A percentile compares a stretch with the other conserved stretches of the same genome.
These are phyloP conservation scores for Euproctis similis DNA, from an alignment of 2,888 invertebrate species.

Conservation along the genomic window DNA sequence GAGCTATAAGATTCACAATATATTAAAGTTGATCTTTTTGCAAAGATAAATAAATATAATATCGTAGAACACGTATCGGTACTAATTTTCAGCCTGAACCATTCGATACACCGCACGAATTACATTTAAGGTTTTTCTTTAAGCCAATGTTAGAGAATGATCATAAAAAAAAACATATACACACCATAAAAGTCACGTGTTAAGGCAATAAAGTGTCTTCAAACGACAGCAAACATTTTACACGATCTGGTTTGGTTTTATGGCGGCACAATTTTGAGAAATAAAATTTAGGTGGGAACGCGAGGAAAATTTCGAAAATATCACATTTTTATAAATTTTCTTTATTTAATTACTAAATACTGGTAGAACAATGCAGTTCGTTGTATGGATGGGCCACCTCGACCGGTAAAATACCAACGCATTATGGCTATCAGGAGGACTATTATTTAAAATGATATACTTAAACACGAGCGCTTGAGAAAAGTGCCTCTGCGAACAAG, in stretches of 20 bases:
- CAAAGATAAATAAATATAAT: too few relatives aligned
- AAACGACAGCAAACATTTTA: background rate
- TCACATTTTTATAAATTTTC: too few relatives aligned
- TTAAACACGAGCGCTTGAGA: too few relatives aligned
- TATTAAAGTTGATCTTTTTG: too few relatives aligned
- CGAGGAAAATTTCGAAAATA: background rate
- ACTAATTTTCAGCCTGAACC: conserved; percentile 8
- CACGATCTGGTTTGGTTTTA: background rate
- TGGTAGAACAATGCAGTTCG: too few relatives aligned
- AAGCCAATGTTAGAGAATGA: conserved; percentile 4
- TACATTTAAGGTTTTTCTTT: conserved; percentile 5
- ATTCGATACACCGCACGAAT: conserved; percentile 5
- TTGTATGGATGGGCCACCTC: too few relatives aligned
- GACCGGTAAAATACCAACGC: too few relatives aligned
- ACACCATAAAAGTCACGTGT: conserved; percentile 4
- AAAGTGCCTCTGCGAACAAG: too few relatives aligned
- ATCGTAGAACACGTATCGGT: conserved; percentile 6
- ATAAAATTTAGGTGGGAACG: background rate
- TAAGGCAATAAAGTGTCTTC: conserved; percentile 2
- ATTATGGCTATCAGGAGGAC: too few relatives aligned
- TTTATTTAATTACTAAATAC: too few relatives aligned
- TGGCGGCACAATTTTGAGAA: background rate
- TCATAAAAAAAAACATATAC: conserved; percentile 2
- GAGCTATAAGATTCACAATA: too few relatives aligned
- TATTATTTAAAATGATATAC: too few relatives aligned